These are phyloP conservation scores for Galerucella calmariensis DNA, from an alignment of 2,888 invertebrate genomes.

Conservation along the genomic window DNA sequence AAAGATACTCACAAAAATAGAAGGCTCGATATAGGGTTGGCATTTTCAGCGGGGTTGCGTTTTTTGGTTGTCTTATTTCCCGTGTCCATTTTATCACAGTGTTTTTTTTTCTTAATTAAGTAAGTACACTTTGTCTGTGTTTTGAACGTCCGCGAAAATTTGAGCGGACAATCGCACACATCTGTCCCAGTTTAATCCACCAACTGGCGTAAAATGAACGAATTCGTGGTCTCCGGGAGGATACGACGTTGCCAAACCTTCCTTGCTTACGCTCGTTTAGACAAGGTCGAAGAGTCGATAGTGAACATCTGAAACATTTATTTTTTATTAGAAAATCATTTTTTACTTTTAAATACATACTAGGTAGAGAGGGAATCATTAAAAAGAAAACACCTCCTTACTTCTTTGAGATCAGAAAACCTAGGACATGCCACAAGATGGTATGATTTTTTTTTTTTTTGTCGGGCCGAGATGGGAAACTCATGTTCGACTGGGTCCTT, in stretches of 20 bases:
- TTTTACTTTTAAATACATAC: background rate
- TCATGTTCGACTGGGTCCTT: too few species aligned
- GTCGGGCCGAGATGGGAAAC: too few species aligned
- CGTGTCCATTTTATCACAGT: conserved; percentile 47
- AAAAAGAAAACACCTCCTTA: too few species aligned
- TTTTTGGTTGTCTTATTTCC: conserved; percentile 45
- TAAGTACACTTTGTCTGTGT: conserved; percentile 42
- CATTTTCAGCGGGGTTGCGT: conserved; percentile 50
- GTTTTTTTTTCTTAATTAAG: conserved; percentile 18
- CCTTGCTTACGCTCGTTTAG: background rate
- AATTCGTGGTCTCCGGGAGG: background rate
- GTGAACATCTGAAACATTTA: background rate
- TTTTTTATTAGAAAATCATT: background rate
- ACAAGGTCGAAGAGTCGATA: background rate
- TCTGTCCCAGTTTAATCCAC: conserved; percentile 22
- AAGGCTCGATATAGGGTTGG: conserved; percentile 49
- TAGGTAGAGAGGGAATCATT: too few species aligned
- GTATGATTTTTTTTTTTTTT: too few species aligned
- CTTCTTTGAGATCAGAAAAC: too few species aligned
- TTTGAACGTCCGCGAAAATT: conserved; percentile 18
- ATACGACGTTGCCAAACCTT: conserved; percentile 17
- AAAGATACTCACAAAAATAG: conserved; percentile 51
- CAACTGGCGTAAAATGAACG: conserved; percentile 27
- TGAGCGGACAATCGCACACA: conserved; percentile 30
- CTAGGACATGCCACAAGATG: too few species aligned